Conservation (phyloP, 2,797 vertebrate species). For the Propithecus deckenii region DNA sequence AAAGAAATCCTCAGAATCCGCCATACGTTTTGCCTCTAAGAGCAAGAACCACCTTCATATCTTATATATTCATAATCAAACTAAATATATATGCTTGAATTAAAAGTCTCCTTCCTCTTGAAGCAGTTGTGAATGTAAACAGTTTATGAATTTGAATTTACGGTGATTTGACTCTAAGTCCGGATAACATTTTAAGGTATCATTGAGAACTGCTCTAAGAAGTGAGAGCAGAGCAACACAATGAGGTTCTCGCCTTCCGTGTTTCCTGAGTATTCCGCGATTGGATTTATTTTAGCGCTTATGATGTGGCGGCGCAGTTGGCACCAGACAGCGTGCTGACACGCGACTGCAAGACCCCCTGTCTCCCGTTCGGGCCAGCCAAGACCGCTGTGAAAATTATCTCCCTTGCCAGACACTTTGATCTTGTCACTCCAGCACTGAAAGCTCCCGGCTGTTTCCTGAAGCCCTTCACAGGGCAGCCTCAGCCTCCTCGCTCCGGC, state of each 20-base stretch:
- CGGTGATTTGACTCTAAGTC: not conserved
- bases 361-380: not conserved
- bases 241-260: not conserved
- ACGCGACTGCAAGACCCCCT: not conserved
- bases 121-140: not conserved
- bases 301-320: not conserved
- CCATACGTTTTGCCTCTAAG: not conserved
- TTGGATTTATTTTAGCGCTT: constrained; percentile 8
- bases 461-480: not conserved
- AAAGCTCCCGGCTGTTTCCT: not conserved
- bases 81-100: not conserved
- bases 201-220: not conserved
- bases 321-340: not conserved
- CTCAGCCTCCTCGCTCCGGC: not conserved
- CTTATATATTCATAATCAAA: not conserved
- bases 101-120: not conserved
- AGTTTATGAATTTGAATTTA: not conserved
- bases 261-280: not conserved
- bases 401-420: constrained; percentile 15
- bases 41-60: not conserved
- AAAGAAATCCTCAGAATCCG: not conserved
- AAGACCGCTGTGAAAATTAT: constrained; percentile 23
- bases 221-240: not conserved
- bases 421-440: not conserved
- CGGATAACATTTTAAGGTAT: not conserved